Percentiles rank a stretch among this genome's conserved stretches.
These are phyloP conservation scores for Mormyrus hasselquistii DNA, from an alignment of 2,797 vertebrate species.

Conservation along the genomic window DNA sequence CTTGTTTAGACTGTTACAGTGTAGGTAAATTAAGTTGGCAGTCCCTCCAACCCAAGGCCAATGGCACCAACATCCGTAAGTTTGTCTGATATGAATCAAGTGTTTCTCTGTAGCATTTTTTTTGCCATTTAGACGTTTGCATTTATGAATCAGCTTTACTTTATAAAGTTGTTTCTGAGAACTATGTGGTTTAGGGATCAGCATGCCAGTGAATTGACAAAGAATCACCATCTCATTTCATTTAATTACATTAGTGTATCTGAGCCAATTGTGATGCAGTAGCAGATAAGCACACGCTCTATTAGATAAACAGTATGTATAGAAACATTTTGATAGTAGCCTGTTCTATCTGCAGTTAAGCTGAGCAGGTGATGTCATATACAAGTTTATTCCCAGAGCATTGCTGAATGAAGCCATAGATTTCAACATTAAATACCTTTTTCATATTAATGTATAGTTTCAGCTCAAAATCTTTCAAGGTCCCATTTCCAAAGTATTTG, in stretches of 20 bases:
- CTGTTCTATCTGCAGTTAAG: background rate
- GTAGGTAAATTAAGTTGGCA: background rate
- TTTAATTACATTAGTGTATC: background rate
- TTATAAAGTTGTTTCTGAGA: background rate
- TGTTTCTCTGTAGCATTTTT: background rate
- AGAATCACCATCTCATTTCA: background rate
- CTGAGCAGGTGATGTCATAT: background rate
- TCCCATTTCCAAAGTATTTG: background rate
- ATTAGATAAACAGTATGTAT: background rate
- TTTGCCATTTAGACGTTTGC: background rate
- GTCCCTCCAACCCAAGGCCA: background rate
- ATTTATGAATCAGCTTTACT: background rate
- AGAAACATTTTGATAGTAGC: background rate
- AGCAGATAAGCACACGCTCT: background rate
- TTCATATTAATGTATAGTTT: background rate
- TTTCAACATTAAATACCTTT: background rate
- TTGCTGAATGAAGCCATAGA: background rate
- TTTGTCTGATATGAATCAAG: background rate
- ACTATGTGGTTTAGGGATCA: background rate
- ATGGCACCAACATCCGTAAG: background rate
- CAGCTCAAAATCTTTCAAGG: background rate
- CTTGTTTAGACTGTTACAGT: background rate
- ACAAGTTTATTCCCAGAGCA: background rate
- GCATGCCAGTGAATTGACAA: background rate
- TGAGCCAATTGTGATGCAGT: background rate